Base-by-base conservation (phyloP, 2,888 invertebrate genomes). In the Mycogona germanica region DNA sequence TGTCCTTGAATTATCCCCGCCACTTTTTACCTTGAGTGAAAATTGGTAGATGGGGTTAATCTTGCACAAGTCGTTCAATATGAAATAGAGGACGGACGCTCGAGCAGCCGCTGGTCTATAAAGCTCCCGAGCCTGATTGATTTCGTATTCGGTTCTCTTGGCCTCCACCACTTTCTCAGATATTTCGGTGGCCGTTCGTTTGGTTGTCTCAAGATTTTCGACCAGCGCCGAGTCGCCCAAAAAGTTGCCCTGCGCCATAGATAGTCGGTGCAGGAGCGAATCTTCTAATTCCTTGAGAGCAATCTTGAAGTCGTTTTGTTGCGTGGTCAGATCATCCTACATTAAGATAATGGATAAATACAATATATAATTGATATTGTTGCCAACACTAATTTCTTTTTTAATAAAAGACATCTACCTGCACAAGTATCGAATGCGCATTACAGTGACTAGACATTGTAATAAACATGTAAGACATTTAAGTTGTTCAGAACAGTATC, bases 21-120 rank as follows among this genome's bases (percentile, higher is more conserved):
- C n/a, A n/a, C n/a, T n/a, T 25, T 12, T 56, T 49, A 84, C 89
- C 79, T 96, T 95, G 57, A 96, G 73, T 14, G 95, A 95, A 72
- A 96, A 96, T 69, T 95, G 93, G 70, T 96, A 96, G 64, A 96
- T 93, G 1, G 92, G 92, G 72, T 95, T 93, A 58, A 96, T 93
- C 30, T 89, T 92, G 70, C 92, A 88, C 56, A 96, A 75, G 62
- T 96, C 95, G 66, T 95, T 95, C 38, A 96, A 73, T 61, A 96
- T 93, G 65, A 96, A 96, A 70, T 96, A 96, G 0, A 96, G 74
- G 3, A 96, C 75, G 52, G 93, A 93, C 0, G 95, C 93, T 65
- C 95, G 76, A 0, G 91, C 87, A 1, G 95, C 91, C 2, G 93
- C 95, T 12, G 86, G 85, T 58, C 91, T 75, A 69, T 95, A 95